Percentiles rank a stretch among this genome's conserved stretches.
Evolutionary conservation across 2,888 invertebrate species (phyloP).

Genomic region (Hyposoter didymator): DNA sequence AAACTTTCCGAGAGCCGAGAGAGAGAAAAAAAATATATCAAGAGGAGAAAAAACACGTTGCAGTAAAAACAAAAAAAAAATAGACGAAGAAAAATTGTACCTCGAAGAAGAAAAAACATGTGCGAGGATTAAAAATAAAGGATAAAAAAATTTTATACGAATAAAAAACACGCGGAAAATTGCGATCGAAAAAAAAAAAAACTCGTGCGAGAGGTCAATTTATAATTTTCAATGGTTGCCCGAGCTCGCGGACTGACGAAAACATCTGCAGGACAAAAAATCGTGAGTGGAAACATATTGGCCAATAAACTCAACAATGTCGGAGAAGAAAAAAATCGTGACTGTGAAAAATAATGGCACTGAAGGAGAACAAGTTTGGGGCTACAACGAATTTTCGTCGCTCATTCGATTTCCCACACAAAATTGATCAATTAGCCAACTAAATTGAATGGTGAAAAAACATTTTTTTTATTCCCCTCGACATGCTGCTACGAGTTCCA

Average conservation of each 20-base stretch:
- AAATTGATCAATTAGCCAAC: conserved; percentile 37
- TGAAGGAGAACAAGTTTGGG: not conserved
- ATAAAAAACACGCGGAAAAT: not conserved
- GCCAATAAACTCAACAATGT: not conserved
- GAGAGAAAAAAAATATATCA: not conserved
- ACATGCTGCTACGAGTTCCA: not conserved
- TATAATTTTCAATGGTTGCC: not conserved
- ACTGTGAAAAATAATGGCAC: not conserved
- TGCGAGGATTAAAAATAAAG: not conserved
- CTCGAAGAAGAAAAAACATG: not conserved
- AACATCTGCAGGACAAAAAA: not conserved
- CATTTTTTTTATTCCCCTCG: conserved; percentile 5
- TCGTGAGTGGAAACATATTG: not conserved
- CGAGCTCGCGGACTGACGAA: not conserved
- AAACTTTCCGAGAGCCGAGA: conserved; percentile 14
- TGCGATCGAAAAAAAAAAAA: not conserved
- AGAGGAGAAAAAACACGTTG: not conserved
- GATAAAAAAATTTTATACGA: not conserved
- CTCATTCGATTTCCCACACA: conserved; percentile 13
- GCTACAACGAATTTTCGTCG: not conserved
- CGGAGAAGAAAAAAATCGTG: not conserved
- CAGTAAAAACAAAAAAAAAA: not conserved
- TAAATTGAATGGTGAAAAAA: conserved; percentile 42
- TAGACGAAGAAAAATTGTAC: not conserved
- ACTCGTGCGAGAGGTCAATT: not conserved